phyloP scores from a whole-genome alignment of 2,113 vertebrate genomes.

The Ibidorhyncha struthersii region DNA sequence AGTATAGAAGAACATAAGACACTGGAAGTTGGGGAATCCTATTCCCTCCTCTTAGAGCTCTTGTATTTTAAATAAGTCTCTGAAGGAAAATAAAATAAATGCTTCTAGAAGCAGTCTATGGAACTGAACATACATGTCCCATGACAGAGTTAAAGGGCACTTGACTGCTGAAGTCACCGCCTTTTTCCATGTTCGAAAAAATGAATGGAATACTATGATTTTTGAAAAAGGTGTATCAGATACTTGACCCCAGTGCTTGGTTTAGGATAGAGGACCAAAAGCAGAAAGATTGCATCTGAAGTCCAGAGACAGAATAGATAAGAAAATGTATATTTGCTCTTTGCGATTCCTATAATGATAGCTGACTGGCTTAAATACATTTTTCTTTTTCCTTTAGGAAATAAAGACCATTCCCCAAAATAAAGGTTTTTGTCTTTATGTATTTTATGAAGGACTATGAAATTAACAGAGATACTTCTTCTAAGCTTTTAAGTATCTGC shows the following conservation, averaged over 20 bases:
- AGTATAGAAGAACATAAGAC: background rate
- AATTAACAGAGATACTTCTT: background rate
- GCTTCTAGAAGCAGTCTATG: background rate
- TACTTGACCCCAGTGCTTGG: background rate
- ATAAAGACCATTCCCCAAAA: background rate
- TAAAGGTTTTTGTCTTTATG: background rate
- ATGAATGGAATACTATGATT: background rate
- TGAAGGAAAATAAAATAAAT: background rate
- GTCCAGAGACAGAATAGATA: background rate
- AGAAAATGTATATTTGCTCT: background rate
- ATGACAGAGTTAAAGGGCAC: background rate
- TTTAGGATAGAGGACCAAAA: background rate
- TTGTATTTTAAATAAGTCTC: background rate
- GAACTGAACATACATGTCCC: background rate
- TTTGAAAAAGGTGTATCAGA: background rate
- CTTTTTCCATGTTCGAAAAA: background rate
- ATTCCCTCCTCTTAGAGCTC: background rate
- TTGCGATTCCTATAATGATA: background rate
- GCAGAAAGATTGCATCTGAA: background rate
- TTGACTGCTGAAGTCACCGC: background rate
- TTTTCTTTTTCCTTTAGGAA: background rate
- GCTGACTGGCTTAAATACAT: background rate
- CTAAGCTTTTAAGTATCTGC: background rate
- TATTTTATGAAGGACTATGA: background rate
- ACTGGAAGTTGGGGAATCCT: background rate